These are phyloP conservation scores for Diplodus sargus DNA, from an alignment of 2,797 vertebrate species.

Conservation along the genomic window DNA sequence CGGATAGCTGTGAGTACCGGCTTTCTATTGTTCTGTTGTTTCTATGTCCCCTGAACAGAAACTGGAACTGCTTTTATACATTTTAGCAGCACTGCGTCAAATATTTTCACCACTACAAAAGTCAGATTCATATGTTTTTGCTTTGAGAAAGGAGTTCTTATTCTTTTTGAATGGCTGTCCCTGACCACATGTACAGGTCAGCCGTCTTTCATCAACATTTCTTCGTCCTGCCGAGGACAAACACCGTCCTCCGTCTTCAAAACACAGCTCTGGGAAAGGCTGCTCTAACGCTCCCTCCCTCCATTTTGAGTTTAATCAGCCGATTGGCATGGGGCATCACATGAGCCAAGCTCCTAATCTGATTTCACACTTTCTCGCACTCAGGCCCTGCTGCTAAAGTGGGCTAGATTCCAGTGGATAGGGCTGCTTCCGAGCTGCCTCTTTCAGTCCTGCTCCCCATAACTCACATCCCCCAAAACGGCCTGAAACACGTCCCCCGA, in stretches of 20 bases:
- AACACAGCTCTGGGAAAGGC: conserved; percentile 47
- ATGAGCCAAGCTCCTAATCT: conserved; percentile 84
- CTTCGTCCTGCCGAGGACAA: conserved; percentile 23
- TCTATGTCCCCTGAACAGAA: background rate
- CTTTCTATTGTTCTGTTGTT: conserved; percentile 51
- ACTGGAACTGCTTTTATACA: background rate
- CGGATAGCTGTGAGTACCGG: conserved; percentile 93
- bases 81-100: background rate
- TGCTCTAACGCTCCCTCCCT: conserved; percentile 46
- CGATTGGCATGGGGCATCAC: conserved; percentile 82
- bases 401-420: conserved; percentile 71
- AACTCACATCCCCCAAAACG: conserved; percentile 12
- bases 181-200: conserved; percentile 1
- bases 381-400: conserved; percentile 70
- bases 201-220: background rate
- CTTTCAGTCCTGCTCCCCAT: conserved; percentile 19
- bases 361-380: conserved; percentile 84
- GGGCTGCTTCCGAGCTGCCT: conserved; percentile 49
- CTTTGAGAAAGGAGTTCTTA: background rate
- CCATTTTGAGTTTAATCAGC: conserved; percentile 83
- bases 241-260: conserved; percentile 23
- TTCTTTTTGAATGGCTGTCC: background rate
- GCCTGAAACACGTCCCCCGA: conserved; percentile 4
- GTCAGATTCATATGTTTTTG: background rate
- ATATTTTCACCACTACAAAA: background rate